Evolutionary conservation across 2,888 invertebrate species (phyloP).

Genomic region (Cloeon dipterum): DNA sequence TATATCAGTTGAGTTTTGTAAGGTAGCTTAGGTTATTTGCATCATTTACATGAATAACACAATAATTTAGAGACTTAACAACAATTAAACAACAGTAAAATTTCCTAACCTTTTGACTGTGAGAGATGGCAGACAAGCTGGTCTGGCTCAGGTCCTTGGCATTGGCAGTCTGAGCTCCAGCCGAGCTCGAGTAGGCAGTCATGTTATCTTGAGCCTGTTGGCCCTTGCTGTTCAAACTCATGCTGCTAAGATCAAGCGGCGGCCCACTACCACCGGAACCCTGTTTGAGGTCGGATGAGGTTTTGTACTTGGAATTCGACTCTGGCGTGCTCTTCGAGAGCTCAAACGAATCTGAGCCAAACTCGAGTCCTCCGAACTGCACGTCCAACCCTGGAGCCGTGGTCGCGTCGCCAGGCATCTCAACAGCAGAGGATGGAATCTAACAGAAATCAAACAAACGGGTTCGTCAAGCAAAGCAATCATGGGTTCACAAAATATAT

Average conservation of each 20-base stretch:
- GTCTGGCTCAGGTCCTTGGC: not conserved
- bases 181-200: not conserved
- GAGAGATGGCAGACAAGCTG: constrained; percentile 1
- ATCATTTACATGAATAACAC: too few relatives aligned
- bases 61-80: too few relatives aligned
- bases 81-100: too few relatives aligned
- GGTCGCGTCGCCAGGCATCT: constrained; percentile 78
- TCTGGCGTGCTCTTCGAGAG: constrained; percentile 6
- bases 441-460: constrained; percentile 20
- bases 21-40: too few relatives aligned
- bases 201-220: not conserved
- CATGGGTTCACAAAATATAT: too few relatives aligned
- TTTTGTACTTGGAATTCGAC: constrained; percentile 20
- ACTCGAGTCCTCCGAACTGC: constrained; percentile 78
- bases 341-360: constrained; percentile 30
- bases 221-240: not conserved
- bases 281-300: constrained; percentile 9
- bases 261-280: not conserved
- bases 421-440: constrained; percentile 86
- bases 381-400: constrained; percentile 62
- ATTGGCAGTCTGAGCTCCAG: too few relatives aligned
- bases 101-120: not conserved
- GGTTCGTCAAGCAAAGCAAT: too few relatives aligned
- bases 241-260: not conserved
- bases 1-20: too few relatives aligned